Evolutionary conservation across 2,797 vertebrate genomes (phyloP).

Genomic region (Rhinichthys osculus): DNA sequence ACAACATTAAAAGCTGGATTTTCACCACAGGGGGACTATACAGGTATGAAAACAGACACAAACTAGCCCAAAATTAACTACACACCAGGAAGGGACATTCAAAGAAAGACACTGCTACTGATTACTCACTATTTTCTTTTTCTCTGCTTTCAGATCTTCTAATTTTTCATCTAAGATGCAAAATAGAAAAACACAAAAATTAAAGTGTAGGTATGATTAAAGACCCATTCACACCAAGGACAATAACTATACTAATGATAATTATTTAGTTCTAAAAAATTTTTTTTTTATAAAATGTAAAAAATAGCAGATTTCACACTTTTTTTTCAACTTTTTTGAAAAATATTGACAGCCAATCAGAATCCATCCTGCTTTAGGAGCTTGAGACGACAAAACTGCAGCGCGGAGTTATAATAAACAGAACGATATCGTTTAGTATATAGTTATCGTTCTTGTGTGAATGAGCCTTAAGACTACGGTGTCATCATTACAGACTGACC

Average conservation of each 20-base stretch:
- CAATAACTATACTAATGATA: not conserved
- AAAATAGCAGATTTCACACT: too few relatives aligned
- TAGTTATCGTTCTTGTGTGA: not conserved
- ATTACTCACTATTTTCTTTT: conserved; percentile 96
- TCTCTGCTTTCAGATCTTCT: conserved; percentile 91
- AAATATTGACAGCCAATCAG: not conserved
- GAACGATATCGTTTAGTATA: not conserved
- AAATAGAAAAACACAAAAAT: not conserved
- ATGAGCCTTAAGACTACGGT: not conserved
- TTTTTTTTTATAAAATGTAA: too few relatives aligned
- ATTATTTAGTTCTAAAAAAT: not conserved
- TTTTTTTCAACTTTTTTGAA: not conserved
- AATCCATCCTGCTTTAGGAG: not conserved
- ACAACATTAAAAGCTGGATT: too few relatives aligned
- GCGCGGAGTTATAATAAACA: not conserved
- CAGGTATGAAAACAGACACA: conserved; percentile 17
- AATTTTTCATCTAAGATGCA: conserved; percentile 88
- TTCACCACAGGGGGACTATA: not conserved
- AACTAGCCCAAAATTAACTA: conserved; percentile 10
- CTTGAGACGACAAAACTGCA: not conserved
- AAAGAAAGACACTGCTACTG: not conserved
- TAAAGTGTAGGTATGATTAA: not conserved
- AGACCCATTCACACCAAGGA: not conserved
- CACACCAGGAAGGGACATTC: conserved; percentile 13
- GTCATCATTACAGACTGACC: not conserved